Evolutionary conservation across 2,888 invertebrate genomes (phyloP).

Genomic region (Euphydryas editha): DNA sequence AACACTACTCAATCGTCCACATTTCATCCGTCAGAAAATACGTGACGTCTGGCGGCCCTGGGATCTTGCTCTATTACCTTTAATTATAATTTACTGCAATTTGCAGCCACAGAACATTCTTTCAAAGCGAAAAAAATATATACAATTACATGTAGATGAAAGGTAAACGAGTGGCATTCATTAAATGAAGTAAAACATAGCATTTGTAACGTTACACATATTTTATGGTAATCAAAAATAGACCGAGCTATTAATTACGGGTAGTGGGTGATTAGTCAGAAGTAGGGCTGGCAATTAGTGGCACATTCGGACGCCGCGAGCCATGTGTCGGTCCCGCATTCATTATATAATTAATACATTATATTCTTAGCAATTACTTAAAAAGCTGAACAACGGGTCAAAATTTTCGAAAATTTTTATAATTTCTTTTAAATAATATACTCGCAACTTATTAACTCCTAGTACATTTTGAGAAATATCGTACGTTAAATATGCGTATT

Average conservation of each 20-base stretch:
- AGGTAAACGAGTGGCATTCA: conserved; percentile 36
- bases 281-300: conserved; percentile 72
- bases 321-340: conserved; percentile 51
- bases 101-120: conserved; percentile 3
- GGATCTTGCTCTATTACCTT: too few species aligned
- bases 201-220: conserved; percentile 33
- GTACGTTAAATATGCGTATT: not conserved
- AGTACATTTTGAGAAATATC: not conserved
- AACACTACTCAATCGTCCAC: too few species aligned
- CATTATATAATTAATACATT: conserved; percentile 65
- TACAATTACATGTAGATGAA: conserved; percentile 32
- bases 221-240: conserved; percentile 56
- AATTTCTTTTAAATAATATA: not conserved
- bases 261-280: conserved; percentile 66
- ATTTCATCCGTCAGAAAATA: too few species aligned
- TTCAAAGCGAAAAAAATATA: conserved; percentile 7
- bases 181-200: conserved; percentile 45
- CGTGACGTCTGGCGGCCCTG: too few species aligned
- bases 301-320: conserved; percentile 61
- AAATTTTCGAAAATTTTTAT: not conserved
- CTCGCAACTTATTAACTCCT: conserved; percentile 2
- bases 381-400: conserved; percentile 12
- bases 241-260: conserved; percentile 63
- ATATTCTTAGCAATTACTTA: conserved; percentile 40
- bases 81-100: not conserved